Evolutionary conservation across 2,888 invertebrate genomes (phyloP), one percentile per base, ranked within the genome.

Genomic region (Rosalia funebris): DNA sequence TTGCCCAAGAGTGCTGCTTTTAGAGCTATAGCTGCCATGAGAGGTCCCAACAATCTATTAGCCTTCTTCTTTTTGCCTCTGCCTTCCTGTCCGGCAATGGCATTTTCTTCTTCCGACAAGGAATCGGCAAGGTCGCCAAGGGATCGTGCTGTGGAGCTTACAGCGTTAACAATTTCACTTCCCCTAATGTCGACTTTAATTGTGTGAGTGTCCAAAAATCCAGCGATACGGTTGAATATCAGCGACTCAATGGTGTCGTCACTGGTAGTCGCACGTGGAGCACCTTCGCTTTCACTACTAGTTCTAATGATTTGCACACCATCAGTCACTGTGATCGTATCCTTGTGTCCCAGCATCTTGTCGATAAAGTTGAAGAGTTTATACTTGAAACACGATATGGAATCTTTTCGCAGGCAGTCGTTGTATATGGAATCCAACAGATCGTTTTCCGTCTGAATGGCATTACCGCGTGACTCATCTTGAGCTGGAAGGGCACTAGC

Each of bases 351-450:
- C 60, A 93, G 84, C 84, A 91, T 90, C 82, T 93, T 93, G 83
- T 93, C 93, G 70, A 93, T 91, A 82, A 90, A 92, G 15, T 91
- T 89, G 84, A 93, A 92, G 77, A 93, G 87, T 79, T 93, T 93
- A 84, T 92, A 91, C 81, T 93, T 93, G 74, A 93, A 88, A 80
- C 93, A 93, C 81, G 91, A 89, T 70, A 91, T 88, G 19, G 93
- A 92, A 77, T 93, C 93, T 81, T 93, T 93, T 74, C 89, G 87
- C 65, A 92, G 82, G 78, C 93, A 93, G 75, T 93, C 93, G 73
- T 85, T 85, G 80, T 90, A 90, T 77, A 89, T 89, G 74, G 89
- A 84, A 75, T 91, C 89, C 84, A 93, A 88, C 62, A 92, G 86
- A 73, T 93, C 93, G 77, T 91, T 92, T 73, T 91, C 91, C 48